Evolutionary conservation across 2,113 vertebrate species (phyloP), one percentile per base, ranked within the genome.

Genomic region (Xenopus laevis): DNA sequence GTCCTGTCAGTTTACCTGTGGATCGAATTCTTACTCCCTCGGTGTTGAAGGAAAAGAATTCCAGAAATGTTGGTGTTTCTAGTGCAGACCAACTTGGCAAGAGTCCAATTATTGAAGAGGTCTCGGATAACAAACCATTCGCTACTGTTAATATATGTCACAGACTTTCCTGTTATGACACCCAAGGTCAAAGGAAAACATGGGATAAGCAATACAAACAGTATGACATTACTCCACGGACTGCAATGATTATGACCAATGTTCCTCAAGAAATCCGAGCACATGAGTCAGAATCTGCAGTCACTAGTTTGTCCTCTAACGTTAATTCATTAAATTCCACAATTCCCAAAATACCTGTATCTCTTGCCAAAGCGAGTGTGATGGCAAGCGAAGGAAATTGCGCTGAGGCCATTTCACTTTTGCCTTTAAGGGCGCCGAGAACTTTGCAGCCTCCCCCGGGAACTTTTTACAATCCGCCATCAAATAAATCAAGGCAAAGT

Each of bases 391-490:
- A 97, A 81, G 90, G 87, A 47, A 91, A 86, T 21, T 71, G 86
- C 4, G 80, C 82, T 0, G 93, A 92, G 72, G 83, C 79, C 50
- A 86, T 78, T 78, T 70, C 87, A 2, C 78, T 88, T 33, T 11
- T 86, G 53, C 79, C 83, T 59, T 91, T 92, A 78, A 91, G 94
- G 79, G 88, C 91, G 8, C 94, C 94, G 20, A 91, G 96, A 83
- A 98, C 95, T 59, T 89, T 99, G 63, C 94, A 95, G 21, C 96
- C 97, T 30, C 96, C 95, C 0, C 95, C 94, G 1, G 97, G 94
- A 82, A 98, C 97, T 0, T 99, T 99, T 88, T 99, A 99, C 84
- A 98, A 96, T 79, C 96, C 96, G 2, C 94, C 93, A 0, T 82
- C 87, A 13, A 83, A 83, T 44, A 87, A 86, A 71, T 68, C 79